Evolutionary conservation across 2,888 invertebrate genomes (phyloP).

Genomic region (Congeria kusceri): DNA sequence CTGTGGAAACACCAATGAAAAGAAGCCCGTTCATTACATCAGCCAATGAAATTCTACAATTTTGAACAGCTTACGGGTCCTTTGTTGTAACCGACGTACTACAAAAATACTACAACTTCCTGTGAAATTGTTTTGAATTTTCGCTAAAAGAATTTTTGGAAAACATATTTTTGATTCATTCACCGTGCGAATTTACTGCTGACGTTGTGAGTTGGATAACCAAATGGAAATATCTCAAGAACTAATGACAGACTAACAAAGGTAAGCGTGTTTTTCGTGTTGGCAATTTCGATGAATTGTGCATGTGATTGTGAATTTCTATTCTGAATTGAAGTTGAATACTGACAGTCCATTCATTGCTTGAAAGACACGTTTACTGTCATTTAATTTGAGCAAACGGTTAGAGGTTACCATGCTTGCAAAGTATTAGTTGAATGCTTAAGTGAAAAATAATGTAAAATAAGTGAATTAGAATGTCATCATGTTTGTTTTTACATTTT

Average conservation of each 20-base stretch:
- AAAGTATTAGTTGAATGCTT: no score
- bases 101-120: conserved; percentile 72
- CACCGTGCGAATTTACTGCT: conserved; percentile 8
- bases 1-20: conserved; percentile 70
- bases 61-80: conserved; percentile 75
- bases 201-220: neutral
- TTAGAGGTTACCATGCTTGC: no score
- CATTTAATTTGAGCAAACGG: no score
- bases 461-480: no score
- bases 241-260: neutral
- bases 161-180: conserved; percentile 1
- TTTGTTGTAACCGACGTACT: conserved; percentile 78
- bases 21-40: conserved; percentile 49
- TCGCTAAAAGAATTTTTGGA: conserved; percentile 52
- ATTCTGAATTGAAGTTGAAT: no score
- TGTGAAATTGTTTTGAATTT: conserved; percentile 61
- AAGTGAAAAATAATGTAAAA: no score
- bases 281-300: neutral
- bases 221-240: neutral
- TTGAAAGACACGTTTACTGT: no score
- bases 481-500: no score
- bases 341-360: no score
- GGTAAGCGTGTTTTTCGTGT: conserved; percentile 20
- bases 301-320: no score
- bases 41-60: conserved; percentile 71